A percentile compares a stretch with the other conserved stretches of the same genome.
These are phyloP conservation scores for Drosophila quadrilineata DNA, from an alignment of 1,140 invertebrate genomes.

Conservation along the genomic window DNA sequence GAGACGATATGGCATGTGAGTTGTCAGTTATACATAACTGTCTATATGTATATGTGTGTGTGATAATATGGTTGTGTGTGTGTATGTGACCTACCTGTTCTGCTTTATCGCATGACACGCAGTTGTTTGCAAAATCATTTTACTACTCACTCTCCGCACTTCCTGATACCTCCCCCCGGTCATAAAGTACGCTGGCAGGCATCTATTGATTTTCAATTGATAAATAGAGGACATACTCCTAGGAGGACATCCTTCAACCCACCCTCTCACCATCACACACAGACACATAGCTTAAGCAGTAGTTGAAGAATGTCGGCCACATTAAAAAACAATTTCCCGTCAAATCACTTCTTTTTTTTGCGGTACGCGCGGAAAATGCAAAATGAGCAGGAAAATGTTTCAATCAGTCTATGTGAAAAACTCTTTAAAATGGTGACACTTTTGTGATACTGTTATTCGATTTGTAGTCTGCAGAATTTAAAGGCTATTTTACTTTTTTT, in stretches of 20 bases:
- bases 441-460: too few relatives aligned
- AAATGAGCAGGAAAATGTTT: not conserved
- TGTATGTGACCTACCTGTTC: conserved; percentile 45
- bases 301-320: conserved; percentile 70
- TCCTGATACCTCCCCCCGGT: conserved; percentile 35
- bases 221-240: conserved; percentile 61
- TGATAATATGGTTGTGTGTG: conserved; percentile 16
- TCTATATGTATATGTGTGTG: not conserved
- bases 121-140: conserved; percentile 49
- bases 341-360: conserved; percentile 53
- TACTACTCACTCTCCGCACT: conserved; percentile 16
- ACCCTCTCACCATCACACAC: not conserved
- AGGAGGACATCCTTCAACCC: conserved; percentile 2
- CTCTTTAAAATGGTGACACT: too few relatives aligned
- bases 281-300: conserved; percentile 54
- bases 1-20: conserved; percentile 24
- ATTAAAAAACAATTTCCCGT: conserved; percentile 79
- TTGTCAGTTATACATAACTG: conserved; percentile 30
- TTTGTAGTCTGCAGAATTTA: too few relatives aligned
- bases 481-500: too few relatives aligned
- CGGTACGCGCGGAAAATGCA: conserved; percentile 12
- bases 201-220: conserved; percentile 77
- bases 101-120: conserved; percentile 69
- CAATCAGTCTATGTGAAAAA: too few relatives aligned
- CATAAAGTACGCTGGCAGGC: conserved; percentile 49